Percentiles rank a stretch among this genome's conserved stretches.
These are phyloP conservation scores for Numenius arquata DNA, from an alignment of 2,113 vertebrate species.

Conservation along the genomic window DNA sequence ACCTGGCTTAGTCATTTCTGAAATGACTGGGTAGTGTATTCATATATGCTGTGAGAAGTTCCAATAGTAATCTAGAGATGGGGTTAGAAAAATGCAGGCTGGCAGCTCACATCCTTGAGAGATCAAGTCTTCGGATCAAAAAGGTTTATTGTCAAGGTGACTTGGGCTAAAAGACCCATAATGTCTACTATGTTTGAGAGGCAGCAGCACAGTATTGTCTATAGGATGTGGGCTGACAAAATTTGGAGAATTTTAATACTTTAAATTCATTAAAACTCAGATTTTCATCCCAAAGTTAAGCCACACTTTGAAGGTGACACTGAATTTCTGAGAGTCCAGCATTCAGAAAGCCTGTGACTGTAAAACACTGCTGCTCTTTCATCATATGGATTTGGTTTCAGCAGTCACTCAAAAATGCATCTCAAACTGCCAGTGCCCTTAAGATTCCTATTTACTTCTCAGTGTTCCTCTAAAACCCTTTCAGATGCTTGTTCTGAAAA, in stretches of 20 bases:
- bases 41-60: not conserved
- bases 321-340: not conserved
- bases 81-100: not conserved
- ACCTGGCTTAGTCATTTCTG: not conserved
- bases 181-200: not conserved
- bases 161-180: not conserved
- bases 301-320: not conserved
- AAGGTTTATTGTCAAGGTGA: not conserved
- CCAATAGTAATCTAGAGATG: not conserved
- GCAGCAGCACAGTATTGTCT: not conserved
- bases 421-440: not conserved
- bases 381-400: not conserved
- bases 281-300: not conserved
- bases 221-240: not conserved
- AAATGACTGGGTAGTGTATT: not conserved
- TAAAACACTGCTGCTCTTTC: not conserved
- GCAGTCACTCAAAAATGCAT: not conserved
- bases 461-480: not conserved
- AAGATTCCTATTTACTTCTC: not conserved
- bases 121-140: not conserved
- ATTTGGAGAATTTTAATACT: not conserved
- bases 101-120: not conserved
- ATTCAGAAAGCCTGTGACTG: not conserved
- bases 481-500: not conserved
- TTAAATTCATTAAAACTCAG: not conserved